Conservation (phyloP, 1,140 invertebrate species). For the Cardiocondyla obscurior region DNA sequence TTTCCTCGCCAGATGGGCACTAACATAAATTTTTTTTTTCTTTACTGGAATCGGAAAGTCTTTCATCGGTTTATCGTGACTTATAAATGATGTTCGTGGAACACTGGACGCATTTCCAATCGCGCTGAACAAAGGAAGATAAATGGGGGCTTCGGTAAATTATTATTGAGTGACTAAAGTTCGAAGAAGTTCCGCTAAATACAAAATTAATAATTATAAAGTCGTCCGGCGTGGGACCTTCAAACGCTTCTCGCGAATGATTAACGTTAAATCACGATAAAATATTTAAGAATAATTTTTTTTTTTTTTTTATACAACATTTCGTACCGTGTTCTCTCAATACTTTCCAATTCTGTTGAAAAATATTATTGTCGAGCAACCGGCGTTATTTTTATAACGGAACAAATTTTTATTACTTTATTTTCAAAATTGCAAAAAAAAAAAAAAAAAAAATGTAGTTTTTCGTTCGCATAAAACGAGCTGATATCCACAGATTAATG, state of each 20-base stretch:
- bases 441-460: not conserved
- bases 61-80: not conserved
- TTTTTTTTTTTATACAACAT: not conserved
- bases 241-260: not conserved
- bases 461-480: constrained; percentile 10
- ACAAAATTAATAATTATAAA: not conserved
- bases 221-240: not conserved
- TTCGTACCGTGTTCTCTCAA: not conserved
- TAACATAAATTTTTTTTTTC: constrained; percentile 27
- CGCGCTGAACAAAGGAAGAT: constrained; percentile 2
- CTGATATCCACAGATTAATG: constrained; percentile 39
- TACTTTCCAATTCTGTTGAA: constrained; percentile 1
- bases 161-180: not conserved
- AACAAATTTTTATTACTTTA: constrained; percentile 10
- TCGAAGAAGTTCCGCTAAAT: not conserved
- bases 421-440: not conserved
- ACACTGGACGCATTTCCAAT: not conserved
- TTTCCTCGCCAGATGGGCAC: not conserved
- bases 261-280: not conserved
- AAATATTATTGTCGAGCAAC: not conserved
- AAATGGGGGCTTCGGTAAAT: not conserved
- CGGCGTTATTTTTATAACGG: not conserved
- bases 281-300: not conserved
- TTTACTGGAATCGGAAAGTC: not conserved
- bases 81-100: not conserved